Evolutionary conservation across 2,888 invertebrate genomes (phyloP).

Genomic region (Bimastos eiseni): DNA sequence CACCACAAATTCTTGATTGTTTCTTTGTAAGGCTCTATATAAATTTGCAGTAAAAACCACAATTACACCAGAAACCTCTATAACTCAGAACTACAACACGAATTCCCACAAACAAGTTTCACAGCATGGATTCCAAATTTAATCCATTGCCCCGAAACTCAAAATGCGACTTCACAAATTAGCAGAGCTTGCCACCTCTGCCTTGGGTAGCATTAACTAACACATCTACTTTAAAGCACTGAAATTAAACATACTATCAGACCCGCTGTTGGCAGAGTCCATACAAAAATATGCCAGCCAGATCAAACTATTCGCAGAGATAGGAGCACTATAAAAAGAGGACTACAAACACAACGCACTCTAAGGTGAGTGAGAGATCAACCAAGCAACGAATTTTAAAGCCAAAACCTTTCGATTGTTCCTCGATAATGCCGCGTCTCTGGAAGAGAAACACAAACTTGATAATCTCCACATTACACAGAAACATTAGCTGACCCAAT

Average conservation of each 20-base stretch:
- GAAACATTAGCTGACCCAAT: background rate
- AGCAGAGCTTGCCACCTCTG: background rate
- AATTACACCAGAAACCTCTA: background rate
- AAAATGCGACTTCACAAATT: background rate
- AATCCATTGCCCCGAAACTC: background rate
- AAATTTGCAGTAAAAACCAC: too few relatives aligned
- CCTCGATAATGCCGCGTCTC: background rate
- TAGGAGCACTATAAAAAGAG: too few relatives aligned
- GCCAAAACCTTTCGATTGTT: background rate
- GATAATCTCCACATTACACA: background rate
- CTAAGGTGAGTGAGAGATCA: background rate
- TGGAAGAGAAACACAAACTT: background rate
- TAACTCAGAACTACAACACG: background rate
- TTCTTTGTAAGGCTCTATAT: too few relatives aligned
- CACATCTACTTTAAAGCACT: background rate
- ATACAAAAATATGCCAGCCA: background rate
- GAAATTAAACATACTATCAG: background rate
- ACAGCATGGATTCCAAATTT: background rate
- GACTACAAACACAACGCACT: too few relatives aligned
- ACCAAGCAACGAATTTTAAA: background rate
- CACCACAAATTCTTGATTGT: too few relatives aligned
- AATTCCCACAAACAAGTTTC: background rate
- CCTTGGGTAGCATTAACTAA: background rate
- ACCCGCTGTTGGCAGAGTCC: too few relatives aligned
- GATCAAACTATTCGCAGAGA: background rate